phyloP scores from a whole-genome alignment of 1,140 invertebrate species.

The Euborellia annulipes region DNA sequence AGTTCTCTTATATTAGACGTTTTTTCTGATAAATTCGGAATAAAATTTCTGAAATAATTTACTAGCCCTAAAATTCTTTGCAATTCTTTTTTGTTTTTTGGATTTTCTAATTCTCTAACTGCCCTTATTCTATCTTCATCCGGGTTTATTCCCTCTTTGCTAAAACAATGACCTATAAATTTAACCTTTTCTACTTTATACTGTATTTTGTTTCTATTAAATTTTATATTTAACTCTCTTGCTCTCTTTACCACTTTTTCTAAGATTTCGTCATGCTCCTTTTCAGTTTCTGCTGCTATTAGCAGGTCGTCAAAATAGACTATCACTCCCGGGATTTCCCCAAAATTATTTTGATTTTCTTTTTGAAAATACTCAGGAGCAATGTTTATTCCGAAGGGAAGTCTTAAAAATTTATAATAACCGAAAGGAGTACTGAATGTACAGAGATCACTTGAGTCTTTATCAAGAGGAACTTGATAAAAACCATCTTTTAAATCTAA shows the following conservation, averaged over 20 bases:
- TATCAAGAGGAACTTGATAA: conserved; percentile 26
- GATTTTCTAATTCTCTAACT: conserved; percentile 21
- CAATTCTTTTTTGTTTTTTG: conserved; percentile 20
- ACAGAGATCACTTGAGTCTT: conserved; percentile 14
- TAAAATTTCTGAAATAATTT: conserved; percentile 20
- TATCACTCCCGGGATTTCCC: conserved; percentile 19
- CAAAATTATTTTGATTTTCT: conserved; percentile 1
- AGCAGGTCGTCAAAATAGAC: conserved; percentile 23
- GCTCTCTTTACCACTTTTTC: conserved; percentile 20
- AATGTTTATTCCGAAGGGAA: conserved; percentile 5
- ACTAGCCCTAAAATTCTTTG: conserved; percentile 22
- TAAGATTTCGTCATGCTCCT: conserved; percentile 22
- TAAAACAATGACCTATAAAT: conserved; percentile 21
- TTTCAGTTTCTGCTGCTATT: conserved; percentile 16
- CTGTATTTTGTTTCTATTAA: conserved; percentile 21
- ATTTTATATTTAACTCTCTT: conserved; percentile 16
- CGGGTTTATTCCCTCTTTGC: conserved; percentile 14
- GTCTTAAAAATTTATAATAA: conserved; percentile 5
- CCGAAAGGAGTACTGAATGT: conserved; percentile 1
- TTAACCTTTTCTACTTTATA: conserved; percentile 17
- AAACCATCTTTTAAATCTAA: conserved; percentile 31
- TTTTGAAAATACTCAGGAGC: conserved; percentile 7
- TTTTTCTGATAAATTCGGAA: conserved; percentile 13
- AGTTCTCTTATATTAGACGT: conserved; percentile 12
- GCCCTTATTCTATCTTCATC: conserved; percentile 23